Evolutionary conservation across 1,140 invertebrate species (phyloP).

Genomic region (Diuraphis noxia): DNA sequence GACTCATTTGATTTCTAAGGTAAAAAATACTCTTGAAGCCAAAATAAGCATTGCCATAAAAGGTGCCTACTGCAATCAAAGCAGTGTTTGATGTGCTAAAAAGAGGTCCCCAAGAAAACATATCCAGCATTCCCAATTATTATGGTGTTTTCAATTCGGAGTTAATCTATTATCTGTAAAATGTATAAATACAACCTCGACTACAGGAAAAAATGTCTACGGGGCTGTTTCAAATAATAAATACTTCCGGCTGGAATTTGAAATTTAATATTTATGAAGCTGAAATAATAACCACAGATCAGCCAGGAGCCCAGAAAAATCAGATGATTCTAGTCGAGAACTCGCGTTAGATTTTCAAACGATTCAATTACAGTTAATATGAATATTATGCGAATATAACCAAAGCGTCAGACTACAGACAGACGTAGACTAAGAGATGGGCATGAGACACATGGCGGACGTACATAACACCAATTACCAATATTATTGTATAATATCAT

Average conservation of each 20-base stretch:
- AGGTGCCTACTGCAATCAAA: too few relatives aligned
- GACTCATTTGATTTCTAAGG: neutral
- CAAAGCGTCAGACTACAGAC: neutral
- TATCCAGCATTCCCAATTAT: neutral
- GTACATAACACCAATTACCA: too few relatives aligned
- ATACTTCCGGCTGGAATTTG: neutral
- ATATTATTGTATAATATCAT: neutral
- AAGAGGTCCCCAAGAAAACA: neutral
- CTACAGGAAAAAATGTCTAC: neutral
- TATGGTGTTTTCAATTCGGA: neutral
- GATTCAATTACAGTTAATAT: neutral
- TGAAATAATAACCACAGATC: neutral
- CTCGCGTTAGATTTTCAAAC: too few relatives aligned
- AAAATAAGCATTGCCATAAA: neutral
- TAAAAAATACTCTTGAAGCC: neutral
- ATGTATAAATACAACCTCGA: neutral
- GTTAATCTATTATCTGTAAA: neutral
- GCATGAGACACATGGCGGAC: too few relatives aligned
- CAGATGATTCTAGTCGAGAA: neutral
- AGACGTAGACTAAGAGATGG: too few relatives aligned
- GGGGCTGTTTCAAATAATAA: neutral
- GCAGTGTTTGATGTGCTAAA: neutral
- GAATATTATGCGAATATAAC: neutral
- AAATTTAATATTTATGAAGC: neutral
- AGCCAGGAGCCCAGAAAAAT: too few relatives aligned